Conservation (phyloP, 2,797 vertebrate species). For the Pseudochirops cupreus region DNA sequence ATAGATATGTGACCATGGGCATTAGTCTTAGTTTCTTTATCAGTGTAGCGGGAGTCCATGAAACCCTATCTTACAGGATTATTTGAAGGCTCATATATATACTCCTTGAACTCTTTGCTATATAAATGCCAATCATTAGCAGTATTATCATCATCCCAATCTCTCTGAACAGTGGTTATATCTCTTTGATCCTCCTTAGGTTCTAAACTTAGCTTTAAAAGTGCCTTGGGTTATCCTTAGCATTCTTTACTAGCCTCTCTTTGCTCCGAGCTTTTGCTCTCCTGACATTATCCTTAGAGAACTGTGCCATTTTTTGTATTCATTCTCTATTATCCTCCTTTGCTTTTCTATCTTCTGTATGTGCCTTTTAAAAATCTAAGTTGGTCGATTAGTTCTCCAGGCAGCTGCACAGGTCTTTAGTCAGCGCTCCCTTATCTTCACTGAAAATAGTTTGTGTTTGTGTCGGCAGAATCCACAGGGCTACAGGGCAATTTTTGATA, state of each 20-base stretch:
- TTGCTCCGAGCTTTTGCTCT: background rate
- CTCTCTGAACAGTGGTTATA: background rate
- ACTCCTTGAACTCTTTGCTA: background rate
- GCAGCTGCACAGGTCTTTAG: background rate
- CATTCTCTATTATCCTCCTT: background rate
- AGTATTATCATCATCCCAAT: background rate
- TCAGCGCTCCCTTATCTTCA: background rate
- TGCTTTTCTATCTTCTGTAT: background rate
- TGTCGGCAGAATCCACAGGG: background rate
- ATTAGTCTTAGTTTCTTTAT: background rate
- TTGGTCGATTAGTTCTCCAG: constrained; percentile 5
- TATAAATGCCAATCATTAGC: background rate
- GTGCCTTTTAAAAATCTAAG: background rate
- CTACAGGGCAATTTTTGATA: background rate
- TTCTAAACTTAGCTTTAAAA: background rate
- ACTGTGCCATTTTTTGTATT: background rate
- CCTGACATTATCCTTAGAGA: background rate
- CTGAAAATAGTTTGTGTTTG: background rate
- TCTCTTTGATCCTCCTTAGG: background rate
- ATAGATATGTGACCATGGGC: background rate
- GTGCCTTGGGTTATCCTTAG: background rate
- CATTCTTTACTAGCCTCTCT: background rate
- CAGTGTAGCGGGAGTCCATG: background rate
- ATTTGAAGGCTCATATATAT: background rate
- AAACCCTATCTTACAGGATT: background rate